Evolutionary conservation across 1,140 invertebrate genomes (phyloP).

Genomic region (Caerostris darwini): DNA sequence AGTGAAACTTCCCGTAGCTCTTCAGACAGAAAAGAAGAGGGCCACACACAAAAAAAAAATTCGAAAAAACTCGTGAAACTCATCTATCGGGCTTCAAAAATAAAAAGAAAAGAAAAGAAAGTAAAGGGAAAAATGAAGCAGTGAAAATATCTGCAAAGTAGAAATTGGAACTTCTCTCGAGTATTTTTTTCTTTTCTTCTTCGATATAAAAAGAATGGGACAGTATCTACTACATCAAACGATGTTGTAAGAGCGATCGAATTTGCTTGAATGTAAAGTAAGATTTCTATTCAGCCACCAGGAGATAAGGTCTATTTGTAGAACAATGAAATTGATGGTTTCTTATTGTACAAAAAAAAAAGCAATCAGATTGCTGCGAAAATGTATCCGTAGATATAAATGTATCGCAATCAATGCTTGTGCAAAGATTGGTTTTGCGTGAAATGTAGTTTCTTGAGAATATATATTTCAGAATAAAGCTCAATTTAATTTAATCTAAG

Average conservation of each 20-base stretch:
- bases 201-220: constrained; percentile 13
- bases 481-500: too few species aligned
- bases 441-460: too few species aligned
- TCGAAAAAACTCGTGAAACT: constrained; percentile 24
- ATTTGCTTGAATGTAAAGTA: constrained; percentile 12
- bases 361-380: not conserved
- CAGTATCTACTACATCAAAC: constrained; percentile 24
- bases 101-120: not conserved
- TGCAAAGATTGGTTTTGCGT: too few species aligned
- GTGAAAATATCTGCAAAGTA: constrained; percentile 44
- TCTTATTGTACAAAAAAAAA: not conserved
- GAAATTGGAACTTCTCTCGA: not conserved
- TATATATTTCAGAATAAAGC: too few species aligned
- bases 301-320: constrained; percentile 25
- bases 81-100: constrained; percentile 19
- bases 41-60: not conserved
- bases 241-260: constrained; percentile 26
- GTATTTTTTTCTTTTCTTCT: not conserved
- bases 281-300: not conserved
- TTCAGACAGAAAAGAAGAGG: not conserved
- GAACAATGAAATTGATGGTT: constrained; percentile 19
- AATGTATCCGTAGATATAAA: not conserved
- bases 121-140: constrained; percentile 41
- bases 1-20: constrained; percentile 25
- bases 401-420: not conserved